These are phyloP conservation scores for Ageneiosus marmoratus DNA, from an alignment of 2,113 vertebrate species.

Conservation along the genomic window DNA sequence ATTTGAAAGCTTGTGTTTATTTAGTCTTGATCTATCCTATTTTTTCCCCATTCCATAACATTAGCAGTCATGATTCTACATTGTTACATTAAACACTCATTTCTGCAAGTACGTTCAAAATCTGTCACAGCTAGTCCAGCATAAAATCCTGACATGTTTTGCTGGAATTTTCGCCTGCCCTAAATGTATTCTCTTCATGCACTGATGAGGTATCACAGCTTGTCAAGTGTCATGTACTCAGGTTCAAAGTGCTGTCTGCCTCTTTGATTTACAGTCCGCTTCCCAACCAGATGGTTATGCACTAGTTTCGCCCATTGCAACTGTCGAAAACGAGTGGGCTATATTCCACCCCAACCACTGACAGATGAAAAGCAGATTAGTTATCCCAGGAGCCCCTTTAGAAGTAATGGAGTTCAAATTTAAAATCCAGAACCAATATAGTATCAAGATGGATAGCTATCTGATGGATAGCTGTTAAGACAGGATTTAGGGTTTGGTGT, in stretches of 20 bases:
- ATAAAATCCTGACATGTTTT: constrained; percentile 24
- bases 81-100: constrained; percentile 30
- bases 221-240: constrained; percentile 37
- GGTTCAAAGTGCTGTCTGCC: constrained; percentile 48
- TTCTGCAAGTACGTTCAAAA: not conserved
- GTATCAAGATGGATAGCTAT: constrained; percentile 30
- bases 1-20: constrained; percentile 24
- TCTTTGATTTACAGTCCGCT: constrained; percentile 49
- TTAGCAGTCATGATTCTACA: constrained; percentile 7
- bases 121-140: not conserved
- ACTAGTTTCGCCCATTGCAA: constrained; percentile 45
- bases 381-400: constrained; percentile 48
- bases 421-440: constrained; percentile 16
- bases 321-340: constrained; percentile 45
- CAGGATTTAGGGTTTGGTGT: not conserved
- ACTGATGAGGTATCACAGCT: constrained; percentile 47
- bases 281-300: constrained; percentile 43
- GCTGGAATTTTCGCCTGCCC: constrained; percentile 6
- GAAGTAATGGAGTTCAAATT: constrained; percentile 47
- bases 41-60: not conserved
- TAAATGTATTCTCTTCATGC: constrained; percentile 45
- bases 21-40: not conserved
- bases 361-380: constrained; percentile 52
- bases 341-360: constrained; percentile 36
- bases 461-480: constrained; percentile 22